Evolutionary conservation across 2,888 invertebrate genomes (phyloP).

Genomic region (Orthonevra nobilis): DNA sequence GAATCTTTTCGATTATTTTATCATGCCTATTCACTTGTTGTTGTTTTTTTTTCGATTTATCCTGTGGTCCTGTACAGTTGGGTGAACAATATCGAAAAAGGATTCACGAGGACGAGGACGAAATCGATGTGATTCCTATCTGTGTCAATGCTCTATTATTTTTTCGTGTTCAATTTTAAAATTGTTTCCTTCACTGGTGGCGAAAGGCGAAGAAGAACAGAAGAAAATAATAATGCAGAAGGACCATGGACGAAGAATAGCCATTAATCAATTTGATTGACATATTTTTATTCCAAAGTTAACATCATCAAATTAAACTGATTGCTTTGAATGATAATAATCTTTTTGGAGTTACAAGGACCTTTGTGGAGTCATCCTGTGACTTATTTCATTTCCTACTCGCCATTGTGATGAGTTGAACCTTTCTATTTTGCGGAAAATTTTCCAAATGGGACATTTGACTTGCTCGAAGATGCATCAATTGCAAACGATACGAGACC

Average conservation of each 20-base stretch:
- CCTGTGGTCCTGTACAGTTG: constrained; percentile 43
- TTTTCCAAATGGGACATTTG: constrained; percentile 55
- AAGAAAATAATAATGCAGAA: background rate
- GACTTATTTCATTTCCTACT: constrained; percentile 27
- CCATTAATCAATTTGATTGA: constrained; percentile 70
- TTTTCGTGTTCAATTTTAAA: constrained; percentile 63
- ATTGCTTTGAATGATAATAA: constrained; percentile 69
- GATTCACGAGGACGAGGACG: constrained; percentile 57
- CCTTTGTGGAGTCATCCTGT: constrained; percentile 63
- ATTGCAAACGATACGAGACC: constrained; percentile 19
- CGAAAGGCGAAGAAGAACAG: background rate
- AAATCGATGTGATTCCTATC: constrained; percentile 64
- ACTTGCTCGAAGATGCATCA: constrained; percentile 43
- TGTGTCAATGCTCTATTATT: constrained; percentile 59
- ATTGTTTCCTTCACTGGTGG: constrained; percentile 29
- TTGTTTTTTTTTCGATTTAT: background rate
- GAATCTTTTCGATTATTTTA: constrained; percentile 42
- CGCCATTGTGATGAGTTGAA: constrained; percentile 3
- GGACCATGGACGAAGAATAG: constrained; percentile 55
- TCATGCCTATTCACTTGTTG: constrained; percentile 4
- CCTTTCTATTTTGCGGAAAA: too few species aligned
- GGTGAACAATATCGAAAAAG: constrained; percentile 60
- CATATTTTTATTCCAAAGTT: constrained; percentile 70
- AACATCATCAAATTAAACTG: constrained; percentile 70
- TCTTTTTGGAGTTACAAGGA: constrained; percentile 65